Evolutionary conservation across 1,140 invertebrate species (phyloP).

Genomic region (Bombus pascuorum): DNA sequence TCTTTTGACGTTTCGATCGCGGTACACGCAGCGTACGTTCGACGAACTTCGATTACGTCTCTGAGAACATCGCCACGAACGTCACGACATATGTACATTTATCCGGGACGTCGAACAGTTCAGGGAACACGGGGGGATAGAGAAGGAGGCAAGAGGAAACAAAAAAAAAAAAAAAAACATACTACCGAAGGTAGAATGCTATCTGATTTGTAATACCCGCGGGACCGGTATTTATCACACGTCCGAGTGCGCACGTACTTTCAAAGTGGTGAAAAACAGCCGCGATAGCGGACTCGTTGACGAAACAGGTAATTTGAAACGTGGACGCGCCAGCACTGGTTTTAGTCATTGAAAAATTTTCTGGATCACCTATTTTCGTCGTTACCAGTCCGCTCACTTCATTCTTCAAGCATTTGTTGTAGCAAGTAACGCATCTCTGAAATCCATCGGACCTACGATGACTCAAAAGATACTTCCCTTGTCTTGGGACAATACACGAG

Average conservation of each 20-base stretch:
- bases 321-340: neutral
- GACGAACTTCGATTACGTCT: neutral
- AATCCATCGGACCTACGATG: neutral
- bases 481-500: neutral
- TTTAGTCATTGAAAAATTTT: slow-evolving; percentile 10
- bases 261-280: slow-evolving; percentile 20
- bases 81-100: neutral
- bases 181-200: slow-evolving; percentile 7
- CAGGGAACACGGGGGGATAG: neutral
- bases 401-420: neutral
- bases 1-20: neutral
- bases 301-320: slow-evolving; percentile 37
- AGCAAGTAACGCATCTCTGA: neutral
- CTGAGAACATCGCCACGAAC: neutral
- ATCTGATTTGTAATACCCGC: slow-evolving; percentile 37
- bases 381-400: neutral
- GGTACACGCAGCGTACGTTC: neutral
- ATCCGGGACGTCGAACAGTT: neutral
- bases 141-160: neutral
- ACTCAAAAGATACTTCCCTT: neutral
- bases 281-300: slow-evolving; percentile 11
- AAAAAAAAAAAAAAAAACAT: neutral
- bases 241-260: slow-evolving; percentile 7
- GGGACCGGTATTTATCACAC: slow-evolving; percentile 37
- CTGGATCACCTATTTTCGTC: slow-evolving; percentile 1